Percentiles rank a stretch among this genome's conserved stretches.
These are phyloP conservation scores for Lophotriccus pileatus DNA, from an alignment of 2,797 vertebrate genomes.

Conservation along the genomic window DNA sequence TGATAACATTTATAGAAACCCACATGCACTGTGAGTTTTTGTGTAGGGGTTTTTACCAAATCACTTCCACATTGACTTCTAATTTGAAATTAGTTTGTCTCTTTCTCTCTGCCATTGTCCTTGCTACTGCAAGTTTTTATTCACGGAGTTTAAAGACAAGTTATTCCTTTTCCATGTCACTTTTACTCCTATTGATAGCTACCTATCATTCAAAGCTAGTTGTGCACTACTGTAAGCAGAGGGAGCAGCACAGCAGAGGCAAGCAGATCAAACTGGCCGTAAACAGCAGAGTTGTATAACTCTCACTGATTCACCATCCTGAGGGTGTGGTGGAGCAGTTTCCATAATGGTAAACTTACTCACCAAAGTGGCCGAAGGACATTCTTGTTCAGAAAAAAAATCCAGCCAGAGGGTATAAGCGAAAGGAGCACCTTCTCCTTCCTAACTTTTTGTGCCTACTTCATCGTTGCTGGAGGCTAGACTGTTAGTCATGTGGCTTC, in stretches of 20 bases:
- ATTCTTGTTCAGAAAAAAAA: neutral
- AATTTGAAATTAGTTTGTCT: neutral
- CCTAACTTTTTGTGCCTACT: neutral
- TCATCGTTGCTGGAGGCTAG: fast-evolving
- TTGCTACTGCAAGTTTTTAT: neutral
- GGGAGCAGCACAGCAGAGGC: neutral
- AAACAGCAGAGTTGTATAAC: neutral
- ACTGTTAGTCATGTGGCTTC: neutral
- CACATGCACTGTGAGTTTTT: neutral
- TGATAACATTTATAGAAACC: neutral
- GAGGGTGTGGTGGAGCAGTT: neutral
- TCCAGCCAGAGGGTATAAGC: neutral
- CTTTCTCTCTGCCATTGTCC: neutral
- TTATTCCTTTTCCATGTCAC: neutral
- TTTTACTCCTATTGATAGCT: neutral
- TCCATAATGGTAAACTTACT: slow-evolving; percentile 7
- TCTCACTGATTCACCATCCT: slow-evolving; percentile 20
- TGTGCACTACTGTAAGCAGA: neutral
- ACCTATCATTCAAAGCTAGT: neutral
- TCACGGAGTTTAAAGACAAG: neutral
- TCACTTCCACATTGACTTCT: neutral
- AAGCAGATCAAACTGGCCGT: neutral
- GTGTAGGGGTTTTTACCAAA: neutral
- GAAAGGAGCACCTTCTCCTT: neutral
- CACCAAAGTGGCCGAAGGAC: neutral